phyloP scores from a whole-genome alignment of 2,888 invertebrate genomes.

The Pogonocherus hispidulus region DNA sequence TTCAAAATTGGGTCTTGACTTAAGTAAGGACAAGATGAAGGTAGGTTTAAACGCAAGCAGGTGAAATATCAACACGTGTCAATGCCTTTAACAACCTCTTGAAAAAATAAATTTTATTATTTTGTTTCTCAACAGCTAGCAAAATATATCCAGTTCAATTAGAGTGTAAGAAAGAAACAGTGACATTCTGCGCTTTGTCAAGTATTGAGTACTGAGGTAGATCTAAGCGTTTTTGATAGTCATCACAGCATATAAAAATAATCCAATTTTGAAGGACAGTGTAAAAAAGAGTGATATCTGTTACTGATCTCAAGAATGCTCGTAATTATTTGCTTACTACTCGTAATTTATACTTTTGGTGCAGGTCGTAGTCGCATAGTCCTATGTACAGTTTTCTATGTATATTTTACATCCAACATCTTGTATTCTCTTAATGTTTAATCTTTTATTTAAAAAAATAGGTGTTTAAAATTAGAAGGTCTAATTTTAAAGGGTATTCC shows the following conservation, averaged over 20 bases:
- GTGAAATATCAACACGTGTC: neutral
- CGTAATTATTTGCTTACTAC: slow-evolving; percentile 3
- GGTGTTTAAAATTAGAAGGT: slow-evolving; percentile 20
- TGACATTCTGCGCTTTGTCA: neutral
- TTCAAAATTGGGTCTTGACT: no score
- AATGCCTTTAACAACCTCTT: no score
- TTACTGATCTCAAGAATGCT: neutral
- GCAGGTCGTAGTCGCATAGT: slow-evolving; percentile 20
- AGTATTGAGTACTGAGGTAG: slow-evolving; percentile 38
- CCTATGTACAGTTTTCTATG: slow-evolving; percentile 25
- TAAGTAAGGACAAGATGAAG: neutral
- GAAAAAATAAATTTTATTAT: slow-evolving; percentile 13
- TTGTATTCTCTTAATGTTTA: slow-evolving; percentile 30
- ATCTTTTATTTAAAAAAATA: slow-evolving; percentile 23
- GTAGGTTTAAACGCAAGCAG: neutral
- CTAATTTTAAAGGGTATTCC: slow-evolving; percentile 38
- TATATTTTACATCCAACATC: slow-evolving; percentile 11
- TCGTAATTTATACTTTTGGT: slow-evolving; percentile 28
- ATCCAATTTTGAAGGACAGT: neutral
- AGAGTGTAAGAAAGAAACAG: neutral
- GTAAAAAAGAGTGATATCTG: neutral
- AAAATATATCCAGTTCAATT: slow-evolving; percentile 5
- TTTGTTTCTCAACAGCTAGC: slow-evolving; percentile 13
- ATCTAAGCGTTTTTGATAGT: slow-evolving; percentile 40
- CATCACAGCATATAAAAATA: slow-evolving; percentile 29